Base-by-base conservation (phyloP, 1,140 invertebrate species). In the Nylanderia fulva region DNA sequence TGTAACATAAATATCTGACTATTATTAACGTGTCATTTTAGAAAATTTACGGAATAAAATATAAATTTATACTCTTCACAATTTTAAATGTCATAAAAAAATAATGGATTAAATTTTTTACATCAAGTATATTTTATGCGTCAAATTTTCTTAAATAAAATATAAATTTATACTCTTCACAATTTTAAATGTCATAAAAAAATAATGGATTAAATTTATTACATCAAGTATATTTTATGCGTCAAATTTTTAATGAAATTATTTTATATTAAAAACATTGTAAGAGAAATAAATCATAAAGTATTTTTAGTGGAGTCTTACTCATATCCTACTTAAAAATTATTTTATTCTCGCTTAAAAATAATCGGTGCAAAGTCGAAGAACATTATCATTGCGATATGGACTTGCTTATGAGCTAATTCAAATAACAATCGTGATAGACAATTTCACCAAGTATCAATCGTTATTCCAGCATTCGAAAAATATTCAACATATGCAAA, bases 381-480 rank as follows among this genome's bases (percentile, higher is more conserved):
- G 58, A 36, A 63, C 21, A 54, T 66, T 54, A 79, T 79, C 75
- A 33, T 54, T 39, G 21, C 29, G 33, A 79, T 79, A 66, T 24
- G 29, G 21, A 52, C 29, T 79, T 6, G 7, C 29, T 79, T 63
- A n/a, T n/a, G n/a, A 6, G 42, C 27, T 77, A 58, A 63, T 63
- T n/a, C n/a, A 77, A 42, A 63, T 58, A 42, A 61, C 74, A 39
- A 77, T 77, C 60, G 33, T 33, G 42, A 48, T 48, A 24, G 56
- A 18, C 27, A 60, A 61, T 42, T 3, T 33, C 29, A 33, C 18
- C 0, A 11, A 63, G 18, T 45, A 27, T n/a, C 24, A 45, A 48
- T 77, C 27, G n/a, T 77, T 36, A 8, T 39, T 77, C 6, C 15
- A 33, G 15, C 18, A 24, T 66, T 42, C 3, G n/a, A 54, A 66